Percentiles rank a stretch among this genome's conserved stretches.
Conservation (phyloP, 2,888 invertebrate species). For the Oasisia sp. region DNA sequence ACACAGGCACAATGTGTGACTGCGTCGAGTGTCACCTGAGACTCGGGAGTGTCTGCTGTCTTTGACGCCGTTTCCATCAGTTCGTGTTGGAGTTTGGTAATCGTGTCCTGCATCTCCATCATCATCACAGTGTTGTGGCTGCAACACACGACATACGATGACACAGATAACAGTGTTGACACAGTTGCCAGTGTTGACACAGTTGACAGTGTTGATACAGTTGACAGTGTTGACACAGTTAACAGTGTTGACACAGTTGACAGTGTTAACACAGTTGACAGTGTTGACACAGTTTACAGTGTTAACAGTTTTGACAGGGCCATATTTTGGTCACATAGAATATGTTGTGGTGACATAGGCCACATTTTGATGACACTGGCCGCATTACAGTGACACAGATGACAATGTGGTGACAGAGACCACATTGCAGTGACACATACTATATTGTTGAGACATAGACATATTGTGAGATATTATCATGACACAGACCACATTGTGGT, state of each 20-base stretch:
- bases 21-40: not conserved
- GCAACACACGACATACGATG: slow-evolving; percentile 18
- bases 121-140: slow-evolving; percentile 62
- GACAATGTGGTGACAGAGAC: not conserved
- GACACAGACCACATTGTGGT: not conserved
- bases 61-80: slow-evolving; percentile 43
- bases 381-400: not conserved
- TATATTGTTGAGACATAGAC: no score
- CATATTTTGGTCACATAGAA: no score
- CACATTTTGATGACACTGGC: no score
- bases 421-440: not conserved
- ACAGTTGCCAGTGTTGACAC: not conserved
- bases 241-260: no score
- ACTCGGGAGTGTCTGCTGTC: not conserved
- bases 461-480: no score
- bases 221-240: no score
- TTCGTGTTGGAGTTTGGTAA: slow-evolving; percentile 58
- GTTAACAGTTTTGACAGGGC: no score
- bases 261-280: no score
- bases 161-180: not conserved
- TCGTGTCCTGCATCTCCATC: slow-evolving; percentile 65
- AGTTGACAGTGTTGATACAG: no score
- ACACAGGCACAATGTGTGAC: not conserved
- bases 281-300: no score
- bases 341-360: no score